Base-by-base conservation (phyloP, 2,113 vertebrate genomes). In the Pedetes capensis region DNA sequence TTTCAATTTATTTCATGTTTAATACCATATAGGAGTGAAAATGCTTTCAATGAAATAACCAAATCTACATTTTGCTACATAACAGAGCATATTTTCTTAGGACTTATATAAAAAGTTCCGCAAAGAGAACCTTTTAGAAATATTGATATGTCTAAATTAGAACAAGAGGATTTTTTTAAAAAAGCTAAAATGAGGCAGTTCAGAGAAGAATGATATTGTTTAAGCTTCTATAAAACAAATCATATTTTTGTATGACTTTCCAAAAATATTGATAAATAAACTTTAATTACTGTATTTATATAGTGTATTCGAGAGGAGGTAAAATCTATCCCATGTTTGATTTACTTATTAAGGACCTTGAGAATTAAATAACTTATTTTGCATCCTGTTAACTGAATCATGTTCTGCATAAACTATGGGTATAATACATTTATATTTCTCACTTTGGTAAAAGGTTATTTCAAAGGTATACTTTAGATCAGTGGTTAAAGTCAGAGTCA, bases 51-150 rank as follows among this genome's bases (percentile, higher is more conserved):
- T n/a, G n/a, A 91, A 93, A 87, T 82, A 59, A 83, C 7, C 63
- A 93, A 55, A 59, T 25, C n/a, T 81, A 6, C 14, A 34, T 80
- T 82, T 42, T 74, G 11, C 53, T 53, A 71, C 0, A 23, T 49
- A 93, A 57, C 18, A 76, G 49, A 91, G 34, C 17, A 14, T 82
- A 89, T 95, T 85, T 91, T 95, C 51, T 93, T 79, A 93, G 20
- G 68, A 63, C n/a, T 69, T 92, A 6, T 61, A 8, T 90, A 85
- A 53, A 94, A 94, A 86, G 75, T 86, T 14, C 23, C n/a, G 32
- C 6, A 61, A 79, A 78, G 49, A 87, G 14, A 18, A 47, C 5
- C 34, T 87, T 94, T 79, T n/a, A 42, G 42, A 86, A 91, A 80
- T 78, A 11, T 59, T 34, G 18, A 3, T 16, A 66, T n/a, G 8